Conservation (phyloP, 2,888 invertebrate species). For the Seira sanloemensis region DNA sequence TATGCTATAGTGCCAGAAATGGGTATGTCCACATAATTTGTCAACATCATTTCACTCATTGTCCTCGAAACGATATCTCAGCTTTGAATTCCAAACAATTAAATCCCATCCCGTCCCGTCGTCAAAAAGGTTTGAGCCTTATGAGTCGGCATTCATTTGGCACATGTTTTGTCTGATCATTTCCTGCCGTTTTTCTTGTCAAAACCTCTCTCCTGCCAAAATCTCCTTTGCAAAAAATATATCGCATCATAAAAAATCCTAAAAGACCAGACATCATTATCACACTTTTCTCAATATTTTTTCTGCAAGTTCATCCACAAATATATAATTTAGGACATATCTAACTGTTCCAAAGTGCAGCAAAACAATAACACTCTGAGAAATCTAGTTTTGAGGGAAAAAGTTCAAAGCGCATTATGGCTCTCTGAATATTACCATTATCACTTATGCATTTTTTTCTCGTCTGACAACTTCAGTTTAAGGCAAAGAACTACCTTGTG, state of each 20-base stretch:
- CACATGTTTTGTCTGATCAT: conserved; percentile 29
- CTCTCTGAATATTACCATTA: conserved; percentile 16
- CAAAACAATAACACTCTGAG: conserved; percentile 22
- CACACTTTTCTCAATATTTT: conserved; percentile 18
- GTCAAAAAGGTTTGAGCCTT: background rate
- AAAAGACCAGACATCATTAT: conserved; percentile 31
- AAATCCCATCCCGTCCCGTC: too few species aligned
- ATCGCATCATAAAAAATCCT: conserved; percentile 18
- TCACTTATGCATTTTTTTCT: conserved; percentile 52
- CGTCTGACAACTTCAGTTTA: conserved; percentile 23
- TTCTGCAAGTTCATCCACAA: background rate
- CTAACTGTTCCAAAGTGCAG: conserved; percentile 58
- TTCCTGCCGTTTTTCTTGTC: conserved; percentile 48
- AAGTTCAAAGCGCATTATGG: conserved; percentile 53
- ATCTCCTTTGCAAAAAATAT: conserved; percentile 19
- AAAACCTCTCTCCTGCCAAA: conserved; percentile 40
- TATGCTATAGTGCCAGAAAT: conserved; percentile 60
- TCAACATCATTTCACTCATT: background rate
- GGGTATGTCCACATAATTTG: conserved; percentile 55
- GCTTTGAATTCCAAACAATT: conserved; percentile 8
- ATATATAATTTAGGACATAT: conserved; percentile 52
- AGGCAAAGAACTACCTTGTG: conserved; percentile 1
- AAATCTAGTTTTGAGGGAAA: conserved; percentile 42
- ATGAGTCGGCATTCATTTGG: background rate
- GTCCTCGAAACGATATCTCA: background rate